These are phyloP conservation scores for Prorops nasuta DNA, from an alignment of 1,140 invertebrate genomes.

Conservation along the genomic window DNA sequence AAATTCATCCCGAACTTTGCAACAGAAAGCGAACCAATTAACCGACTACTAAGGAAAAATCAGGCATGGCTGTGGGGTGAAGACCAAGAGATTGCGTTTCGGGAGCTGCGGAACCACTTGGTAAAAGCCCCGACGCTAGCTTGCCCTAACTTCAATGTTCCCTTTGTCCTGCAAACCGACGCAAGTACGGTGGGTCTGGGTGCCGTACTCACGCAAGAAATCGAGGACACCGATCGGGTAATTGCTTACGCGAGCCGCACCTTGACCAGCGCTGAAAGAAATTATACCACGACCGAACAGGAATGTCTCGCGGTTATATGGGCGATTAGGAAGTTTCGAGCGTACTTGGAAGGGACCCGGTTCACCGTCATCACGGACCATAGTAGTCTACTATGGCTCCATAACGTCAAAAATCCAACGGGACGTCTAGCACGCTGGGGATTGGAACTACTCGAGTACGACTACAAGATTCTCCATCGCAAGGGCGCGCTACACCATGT, in stretches of 20 bases:
- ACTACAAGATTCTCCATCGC: background rate
- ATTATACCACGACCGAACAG: background rate
- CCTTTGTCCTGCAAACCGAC: background rate
- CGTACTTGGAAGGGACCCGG: background rate
- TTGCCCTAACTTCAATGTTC: background rate
- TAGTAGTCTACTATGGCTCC: background rate
- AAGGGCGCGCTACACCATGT: background rate
- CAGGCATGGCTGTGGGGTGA: background rate
- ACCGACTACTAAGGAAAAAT: background rate
- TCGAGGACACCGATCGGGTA: background rate
- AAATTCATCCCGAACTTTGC: too few species aligned
- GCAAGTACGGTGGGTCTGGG: background rate
- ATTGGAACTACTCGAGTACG: background rate
- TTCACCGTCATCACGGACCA: background rate
- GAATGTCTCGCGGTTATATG: constrained; percentile 4
- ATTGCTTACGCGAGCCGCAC: background rate
- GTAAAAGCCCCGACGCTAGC: background rate
- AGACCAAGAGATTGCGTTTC: background rate
- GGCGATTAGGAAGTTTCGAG: background rate
- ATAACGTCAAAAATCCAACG: background rate
- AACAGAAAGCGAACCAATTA: too few species aligned
- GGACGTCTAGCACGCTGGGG: constrained; percentile 29
- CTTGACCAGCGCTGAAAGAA: background rate
- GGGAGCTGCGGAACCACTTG: background rate
- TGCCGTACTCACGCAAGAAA: background rate